phyloP scores from a whole-genome alignment of 1,140 invertebrate species.

The Euura lappo region DNA sequence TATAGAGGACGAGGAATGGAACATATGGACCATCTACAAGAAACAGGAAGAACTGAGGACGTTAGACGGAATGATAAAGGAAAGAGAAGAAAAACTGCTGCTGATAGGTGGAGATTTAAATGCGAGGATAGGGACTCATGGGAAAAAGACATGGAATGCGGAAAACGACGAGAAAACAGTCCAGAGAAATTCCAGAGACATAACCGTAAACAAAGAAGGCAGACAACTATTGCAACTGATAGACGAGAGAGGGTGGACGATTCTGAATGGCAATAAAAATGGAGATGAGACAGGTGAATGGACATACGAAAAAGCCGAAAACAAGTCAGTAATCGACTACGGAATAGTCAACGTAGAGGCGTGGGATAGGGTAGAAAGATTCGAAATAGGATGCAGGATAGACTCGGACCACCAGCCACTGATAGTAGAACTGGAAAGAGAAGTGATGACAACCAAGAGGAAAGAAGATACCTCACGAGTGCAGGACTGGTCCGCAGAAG shows the following conservation, averaged over 20 bases:
- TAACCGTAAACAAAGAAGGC: slow-evolving; percentile 20
- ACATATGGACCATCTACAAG: background rate
- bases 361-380: slow-evolving; percentile 11
- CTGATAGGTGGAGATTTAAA: too few relatives aligned
- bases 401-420: slow-evolving; percentile 19
- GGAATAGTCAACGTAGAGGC: slow-evolving; percentile 1
- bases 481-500: slow-evolving; percentile 7
- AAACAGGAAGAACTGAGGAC: background rate
- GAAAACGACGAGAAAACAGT: background rate
- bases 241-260: slow-evolving; percentile 26
- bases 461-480: background rate
- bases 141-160: slow-evolving; percentile 12
- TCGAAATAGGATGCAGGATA: slow-evolving; percentile 9
- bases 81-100: background rate
- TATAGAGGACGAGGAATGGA: background rate
- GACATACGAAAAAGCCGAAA: slow-evolving; percentile 13
- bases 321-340: slow-evolving; percentile 23
- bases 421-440: slow-evolving; percentile 1
- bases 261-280: slow-evolving; percentile 24
- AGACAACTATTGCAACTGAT: slow-evolving; percentile 11
- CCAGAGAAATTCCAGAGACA: slow-evolving; percentile 23
- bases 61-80: background rate
- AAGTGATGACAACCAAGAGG: background rate
- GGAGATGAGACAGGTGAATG: slow-evolving; percentile 25
- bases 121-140: slow-evolving; percentile 21